Evolutionary conservation across 1,140 invertebrate species (phyloP), one percentile per base, ranked within the genome.

Genomic region (Physella acuta): DNA sequence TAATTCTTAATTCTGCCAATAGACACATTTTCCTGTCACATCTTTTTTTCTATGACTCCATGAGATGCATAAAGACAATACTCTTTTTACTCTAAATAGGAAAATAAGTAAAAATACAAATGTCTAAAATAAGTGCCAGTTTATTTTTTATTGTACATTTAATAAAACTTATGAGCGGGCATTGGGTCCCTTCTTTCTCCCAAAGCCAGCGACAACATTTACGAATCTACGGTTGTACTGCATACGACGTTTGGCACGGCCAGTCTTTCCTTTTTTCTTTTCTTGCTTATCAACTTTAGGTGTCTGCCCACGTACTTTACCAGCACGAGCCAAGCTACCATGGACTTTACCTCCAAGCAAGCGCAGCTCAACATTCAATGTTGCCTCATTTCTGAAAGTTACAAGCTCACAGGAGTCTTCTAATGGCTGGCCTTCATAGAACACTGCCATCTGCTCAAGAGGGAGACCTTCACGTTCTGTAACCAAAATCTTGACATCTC

Each of bases 231-330:
- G 90, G 87, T 99, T 99, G 89, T 99, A 99, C 82, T 99, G 98
- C 80, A 98, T 94, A 76, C 98, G 91, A 79, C 97, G 90, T 89
- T 98, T 98, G 53, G 97, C 96, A 85, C 98, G 92, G 24, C 98
- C 97, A 72, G 96, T 98, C 90, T 96, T 98, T 91, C 97, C 97
- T 90, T 99, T 99, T 83, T 94, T 97, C 88, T 99, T 99, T 82
- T 99, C 97, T 85, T 97, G 94, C 85, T 99, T 99, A 74, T 99
- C 98, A 76, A 99, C 92, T 88, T 99, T 99, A 20, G 97, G 97
- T 30, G 97, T 99, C 86, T 99, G 97, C 75, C 95, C 96, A 85
- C 97, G 98, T 55, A 99, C 97, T 89, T 99, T 99, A 85, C 97
- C 97, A 86, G 97, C 97, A 92, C 97, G 97, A 89, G 97, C 97